phyloP scores from a whole-genome alignment of 2,888 invertebrate species.

The Osmoderma eremita region DNA sequence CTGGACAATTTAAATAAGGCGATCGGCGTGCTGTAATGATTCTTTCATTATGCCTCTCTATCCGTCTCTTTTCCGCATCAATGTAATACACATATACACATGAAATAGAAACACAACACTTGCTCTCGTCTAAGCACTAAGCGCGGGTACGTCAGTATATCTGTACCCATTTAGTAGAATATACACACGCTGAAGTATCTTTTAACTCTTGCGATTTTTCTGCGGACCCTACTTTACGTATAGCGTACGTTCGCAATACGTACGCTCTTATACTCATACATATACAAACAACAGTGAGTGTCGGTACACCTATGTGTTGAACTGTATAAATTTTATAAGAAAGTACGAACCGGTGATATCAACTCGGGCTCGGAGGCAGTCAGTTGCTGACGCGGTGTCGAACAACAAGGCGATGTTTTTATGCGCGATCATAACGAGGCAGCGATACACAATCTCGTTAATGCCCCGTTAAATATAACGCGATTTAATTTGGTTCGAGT shows the following conservation, averaged over 20 bases:
- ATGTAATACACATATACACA: not conserved
- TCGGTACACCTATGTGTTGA: not conserved
- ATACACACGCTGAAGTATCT: slow-evolving; percentile 16
- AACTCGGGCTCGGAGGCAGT: slow-evolving; percentile 47
- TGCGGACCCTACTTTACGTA: not conserved
- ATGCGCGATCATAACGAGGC: slow-evolving; percentile 18
- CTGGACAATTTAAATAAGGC: slow-evolving; percentile 37
- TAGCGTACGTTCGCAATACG: not conserved
- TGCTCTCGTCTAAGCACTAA: not conserved
- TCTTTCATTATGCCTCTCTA: slow-evolving; percentile 27
- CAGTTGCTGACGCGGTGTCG: slow-evolving; percentile 52
- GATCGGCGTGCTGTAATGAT: slow-evolving; percentile 17
- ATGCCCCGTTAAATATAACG: slow-evolving; percentile 15
- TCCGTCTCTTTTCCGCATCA: slow-evolving; percentile 12
- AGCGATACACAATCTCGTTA: not conserved
- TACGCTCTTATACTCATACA: too few relatives aligned
- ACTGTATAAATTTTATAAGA: slow-evolving; percentile 25
- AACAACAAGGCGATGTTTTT: slow-evolving; percentile 42
- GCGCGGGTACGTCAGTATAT: not conserved
- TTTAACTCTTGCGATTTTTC: slow-evolving; percentile 1
- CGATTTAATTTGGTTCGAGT: slow-evolving; percentile 22
- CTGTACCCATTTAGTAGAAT: not conserved
- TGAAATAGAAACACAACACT: slow-evolving; percentile 8
- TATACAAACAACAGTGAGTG: not conserved
- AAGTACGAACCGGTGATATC: slow-evolving; percentile 48